Evolutionary conservation across 2,888 invertebrate species (phyloP).

Genomic region (Phengaris alcon): DNA sequence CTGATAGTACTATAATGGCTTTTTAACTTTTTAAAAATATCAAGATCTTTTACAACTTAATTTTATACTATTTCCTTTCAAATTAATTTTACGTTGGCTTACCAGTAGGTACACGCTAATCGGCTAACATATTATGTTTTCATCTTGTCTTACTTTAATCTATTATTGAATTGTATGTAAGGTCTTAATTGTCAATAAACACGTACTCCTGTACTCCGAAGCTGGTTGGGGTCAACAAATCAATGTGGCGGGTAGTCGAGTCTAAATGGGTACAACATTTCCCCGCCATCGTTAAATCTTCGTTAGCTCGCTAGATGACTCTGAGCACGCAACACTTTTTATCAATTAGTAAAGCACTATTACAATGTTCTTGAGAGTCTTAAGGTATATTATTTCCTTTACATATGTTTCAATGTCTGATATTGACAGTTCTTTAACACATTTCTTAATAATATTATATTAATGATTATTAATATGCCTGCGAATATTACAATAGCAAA

Average conservation of each 20-base stretch:
- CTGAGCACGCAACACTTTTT: conserved; percentile 52
- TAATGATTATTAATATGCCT: conserved; percentile 19
- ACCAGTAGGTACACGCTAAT: too few relatives aligned
- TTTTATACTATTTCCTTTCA: too few relatives aligned
- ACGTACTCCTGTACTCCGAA: conserved; percentile 35
- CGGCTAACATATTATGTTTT: too few relatives aligned
- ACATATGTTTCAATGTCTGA: not conserved
- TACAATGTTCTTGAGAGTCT: not conserved
- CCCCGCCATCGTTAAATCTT: conserved; percentile 54
- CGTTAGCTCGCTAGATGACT: conserved; percentile 58
- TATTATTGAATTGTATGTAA: conserved; percentile 29
- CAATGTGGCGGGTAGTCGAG: conserved; percentile 51
- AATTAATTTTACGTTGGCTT: too few relatives aligned
- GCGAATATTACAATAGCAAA: conserved; percentile 26
- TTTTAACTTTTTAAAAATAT: too few relatives aligned
- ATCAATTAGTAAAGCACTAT: not conserved
- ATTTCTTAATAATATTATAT: too few relatives aligned
- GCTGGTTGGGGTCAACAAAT: conserved; percentile 49
- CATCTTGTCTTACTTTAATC: not conserved
- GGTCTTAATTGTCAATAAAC: conserved; percentile 55
- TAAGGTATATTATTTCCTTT: not conserved
- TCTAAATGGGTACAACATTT: conserved; percentile 38
- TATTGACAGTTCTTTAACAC: too few relatives aligned
- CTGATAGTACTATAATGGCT: too few relatives aligned
- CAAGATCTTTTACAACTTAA: too few relatives aligned